Conservation (phyloP, 2,888 invertebrate species). For the Sylvicola cinctus region DNA sequence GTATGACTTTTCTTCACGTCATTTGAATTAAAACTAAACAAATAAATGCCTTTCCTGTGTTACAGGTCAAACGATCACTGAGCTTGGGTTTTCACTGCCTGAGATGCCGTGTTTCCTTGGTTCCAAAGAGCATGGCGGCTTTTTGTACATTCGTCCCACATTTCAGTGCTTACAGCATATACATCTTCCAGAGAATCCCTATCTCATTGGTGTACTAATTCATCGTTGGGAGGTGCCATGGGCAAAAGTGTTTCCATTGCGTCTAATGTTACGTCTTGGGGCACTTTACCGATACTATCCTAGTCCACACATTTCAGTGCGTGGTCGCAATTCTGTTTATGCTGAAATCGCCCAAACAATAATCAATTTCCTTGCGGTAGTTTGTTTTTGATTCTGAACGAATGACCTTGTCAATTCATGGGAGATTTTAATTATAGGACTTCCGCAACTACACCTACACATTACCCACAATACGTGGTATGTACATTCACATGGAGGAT, state of each 20-base stretch:
- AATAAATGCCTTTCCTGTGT: conserved; percentile 4
- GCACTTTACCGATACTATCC: conserved; percentile 76
- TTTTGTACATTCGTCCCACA: conserved; percentile 59
- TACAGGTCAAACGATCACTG: conserved; percentile 44
- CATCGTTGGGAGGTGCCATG: conserved; percentile 36
- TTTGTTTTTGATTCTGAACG: conserved; percentile 11
- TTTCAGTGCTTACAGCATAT: conserved; percentile 65
- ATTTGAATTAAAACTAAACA: conserved; percentile 6
- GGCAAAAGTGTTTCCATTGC: conserved; percentile 55
- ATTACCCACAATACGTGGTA: conserved; percentile 50
- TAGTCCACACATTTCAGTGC: conserved; percentile 56
- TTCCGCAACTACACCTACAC: conserved; percentile 68
- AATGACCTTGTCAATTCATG: too few relatives aligned
- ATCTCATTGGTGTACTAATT: conserved; percentile 54
- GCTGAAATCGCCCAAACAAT: conserved; percentile 75
- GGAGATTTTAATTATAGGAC: conserved; percentile 35
- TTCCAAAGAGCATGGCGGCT: conserved; percentile 56
- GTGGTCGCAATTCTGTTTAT: conserved; percentile 58
- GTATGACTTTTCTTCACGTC: conserved; percentile 16
- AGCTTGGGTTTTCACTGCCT: conserved; percentile 44
- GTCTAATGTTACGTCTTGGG: conserved; percentile 57
- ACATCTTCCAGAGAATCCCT: conserved; percentile 49
- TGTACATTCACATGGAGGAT: conserved; percentile 66
- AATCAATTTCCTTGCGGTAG: conserved; percentile 57
- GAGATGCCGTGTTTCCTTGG: conserved; percentile 30